These are phyloP conservation scores for zebrafish (Danio rerio) DNA, from an alignment of 2,113 vertebrate species.

Conservation along the genomic window GRCz12tu NC_133195.1:37400001-37400500, in stretches of 20 bases:
- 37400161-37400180: constrained; percentile 93
- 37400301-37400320: no score
- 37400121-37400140: constrained; percentile 80
- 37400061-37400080: background rate
- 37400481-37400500: constrained; percentile 33
- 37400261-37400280: background rate
- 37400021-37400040: constrained; percentile 89
- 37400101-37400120: background rate
- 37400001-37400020: constrained; percentile 84
- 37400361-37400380: background rate
- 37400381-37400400: constrained; percentile 71
- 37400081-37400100: no score
- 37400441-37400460: constrained; percentile 65
- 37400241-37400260: constrained; percentile 82
- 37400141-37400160: constrained; percentile 92
- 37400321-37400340: background rate
- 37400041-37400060: constrained; percentile 68
- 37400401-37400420: constrained; percentile 66
- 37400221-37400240: constrained; percentile 93
- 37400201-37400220: constrained; percentile 89
- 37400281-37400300: no score
- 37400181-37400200: constrained; percentile 76
- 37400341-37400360: background rate
- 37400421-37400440: constrained; percentile 51
- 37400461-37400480: background rate